Conservation (phyloP, 1,140 invertebrate species). For the Drosophila novamexicana region DNA sequence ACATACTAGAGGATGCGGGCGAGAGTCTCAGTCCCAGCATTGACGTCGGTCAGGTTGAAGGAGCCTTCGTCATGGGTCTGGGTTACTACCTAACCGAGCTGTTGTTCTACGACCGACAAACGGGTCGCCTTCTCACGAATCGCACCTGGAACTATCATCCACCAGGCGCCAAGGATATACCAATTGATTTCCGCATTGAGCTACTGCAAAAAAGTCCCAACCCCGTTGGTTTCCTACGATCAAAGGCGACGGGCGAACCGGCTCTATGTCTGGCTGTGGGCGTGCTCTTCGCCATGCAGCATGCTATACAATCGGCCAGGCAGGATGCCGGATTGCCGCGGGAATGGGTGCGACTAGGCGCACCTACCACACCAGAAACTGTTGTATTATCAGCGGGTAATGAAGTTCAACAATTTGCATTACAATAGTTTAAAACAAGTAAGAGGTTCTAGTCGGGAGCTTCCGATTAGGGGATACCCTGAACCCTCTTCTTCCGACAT, state of each 20-base stretch:
- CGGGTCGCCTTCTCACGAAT: slow-evolving; percentile 89
- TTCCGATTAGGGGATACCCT: too few species aligned
- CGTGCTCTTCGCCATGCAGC: slow-evolving; percentile 89
- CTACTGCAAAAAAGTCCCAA: slow-evolving; percentile 90
- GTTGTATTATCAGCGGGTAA: slow-evolving; percentile 73
- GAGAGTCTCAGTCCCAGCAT: slow-evolving; percentile 88
- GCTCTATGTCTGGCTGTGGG: slow-evolving; percentile 88
- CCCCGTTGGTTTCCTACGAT: slow-evolving; percentile 88
- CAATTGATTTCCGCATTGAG: slow-evolving; percentile 91
- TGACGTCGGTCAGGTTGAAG: slow-evolving; percentile 92
- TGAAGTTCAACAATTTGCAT: slow-evolving; percentile 43
- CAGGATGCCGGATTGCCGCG: slow-evolving; percentile 85
- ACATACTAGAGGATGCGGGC: slow-evolving; percentile 91
- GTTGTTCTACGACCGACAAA: slow-evolving; percentile 87
- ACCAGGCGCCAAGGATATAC: slow-evolving; percentile 92
- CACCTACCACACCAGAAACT: slow-evolving; percentile 84
- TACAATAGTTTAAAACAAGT: slow-evolving; percentile 25
- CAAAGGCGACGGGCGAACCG: slow-evolving; percentile 94
- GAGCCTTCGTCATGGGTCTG: slow-evolving; percentile 93
- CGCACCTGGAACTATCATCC: slow-evolving; percentile 93
- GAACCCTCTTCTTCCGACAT: too few species aligned
- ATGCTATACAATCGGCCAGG: slow-evolving; percentile 89
- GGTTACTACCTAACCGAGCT: slow-evolving; percentile 91
- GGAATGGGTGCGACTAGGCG: slow-evolving; percentile 85
- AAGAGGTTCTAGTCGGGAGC: too few species aligned